Conservation (phyloP, 2,113 vertebrate genomes). For the Laticauda laticaudata region DNA sequence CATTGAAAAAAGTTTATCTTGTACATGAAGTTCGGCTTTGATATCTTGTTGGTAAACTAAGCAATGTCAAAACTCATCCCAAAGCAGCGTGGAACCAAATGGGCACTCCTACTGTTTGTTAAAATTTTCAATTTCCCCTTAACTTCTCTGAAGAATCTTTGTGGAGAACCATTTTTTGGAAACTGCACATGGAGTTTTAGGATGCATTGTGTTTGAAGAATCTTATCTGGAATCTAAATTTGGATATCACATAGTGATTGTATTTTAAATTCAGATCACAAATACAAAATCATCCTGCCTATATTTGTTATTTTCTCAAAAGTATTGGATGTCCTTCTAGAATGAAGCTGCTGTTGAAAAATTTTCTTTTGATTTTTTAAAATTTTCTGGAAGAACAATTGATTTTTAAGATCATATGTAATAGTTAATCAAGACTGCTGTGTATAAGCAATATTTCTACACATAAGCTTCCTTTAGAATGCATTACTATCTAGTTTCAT, state of each 20-base stretch:
- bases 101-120: constrained; percentile 19
- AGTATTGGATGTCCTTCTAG: constrained; percentile 52
- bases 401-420: constrained; percentile 7
- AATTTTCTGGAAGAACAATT: neutral
- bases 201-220: constrained; percentile 10
- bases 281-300: constrained; percentile 3
- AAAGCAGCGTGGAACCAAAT: neutral
- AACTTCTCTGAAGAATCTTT: neutral
- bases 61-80: constrained; percentile 40
- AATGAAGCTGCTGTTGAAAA: constrained; percentile 48
- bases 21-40: constrained; percentile 32
- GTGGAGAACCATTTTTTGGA: neutral
- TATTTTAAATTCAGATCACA: constrained; percentile 30
- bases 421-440: neutral
- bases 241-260: neutral
- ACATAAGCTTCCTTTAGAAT: constrained; percentile 2
- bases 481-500: neutral
- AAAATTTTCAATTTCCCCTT: neutral
- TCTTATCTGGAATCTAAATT: neutral
- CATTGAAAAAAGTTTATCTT: constrained; percentile 29
- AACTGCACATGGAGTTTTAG: neutral
- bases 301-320: constrained; percentile 22
- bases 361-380: neutral
- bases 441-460: constrained; percentile 3
- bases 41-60: neutral